phyloP scores from a whole-genome alignment of 2,113 vertebrate species.

The Apodemus speciosus region DNA sequence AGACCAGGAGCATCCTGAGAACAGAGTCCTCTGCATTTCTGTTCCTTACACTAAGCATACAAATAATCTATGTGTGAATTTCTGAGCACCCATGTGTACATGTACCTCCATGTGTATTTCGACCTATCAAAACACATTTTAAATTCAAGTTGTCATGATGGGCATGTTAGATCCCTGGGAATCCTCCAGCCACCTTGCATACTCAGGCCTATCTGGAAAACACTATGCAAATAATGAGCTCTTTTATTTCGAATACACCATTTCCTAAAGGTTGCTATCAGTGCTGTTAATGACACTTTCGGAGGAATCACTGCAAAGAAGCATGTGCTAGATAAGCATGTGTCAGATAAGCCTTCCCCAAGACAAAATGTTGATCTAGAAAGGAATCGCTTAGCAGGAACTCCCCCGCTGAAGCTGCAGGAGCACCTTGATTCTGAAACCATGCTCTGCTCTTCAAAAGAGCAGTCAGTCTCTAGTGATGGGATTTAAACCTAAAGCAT shows the following conservation, averaged over 20 bases:
- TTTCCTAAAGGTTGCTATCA: conserved; percentile 35
- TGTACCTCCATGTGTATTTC: not conserved
- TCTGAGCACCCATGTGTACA: rapidly evolving
- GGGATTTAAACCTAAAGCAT: conserved; percentile 62
- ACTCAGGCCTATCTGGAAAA: not conserved
- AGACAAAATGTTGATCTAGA: conserved; percentile 47
- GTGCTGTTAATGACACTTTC: not conserved
- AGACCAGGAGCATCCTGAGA: not conserved
- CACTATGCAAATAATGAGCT: not conserved
- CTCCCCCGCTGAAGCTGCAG: not conserved
- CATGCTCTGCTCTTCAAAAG: not conserved
- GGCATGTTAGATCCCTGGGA: not conserved
- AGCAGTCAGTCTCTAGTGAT: conserved; percentile 51
- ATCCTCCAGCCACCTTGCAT: not conserved
- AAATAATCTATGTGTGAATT: not conserved
- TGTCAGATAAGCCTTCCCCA: not conserved
- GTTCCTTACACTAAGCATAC: not conserved
- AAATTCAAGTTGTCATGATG: not conserved
- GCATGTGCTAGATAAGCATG: not conserved
- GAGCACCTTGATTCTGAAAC: not conserved
- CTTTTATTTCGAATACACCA: conserved; percentile 18
- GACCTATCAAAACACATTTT: not conserved
- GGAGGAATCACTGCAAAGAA: conserved; percentile 8
- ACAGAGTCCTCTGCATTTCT: not conserved
- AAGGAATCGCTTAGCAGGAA: conserved; percentile 19